Percentiles rank a stretch among this genome's conserved stretches.
These are phyloP conservation scores for Cyclargus thomasi DNA, from an alignment of 1,140 invertebrate genomes.

Conservation along the genomic window DNA sequence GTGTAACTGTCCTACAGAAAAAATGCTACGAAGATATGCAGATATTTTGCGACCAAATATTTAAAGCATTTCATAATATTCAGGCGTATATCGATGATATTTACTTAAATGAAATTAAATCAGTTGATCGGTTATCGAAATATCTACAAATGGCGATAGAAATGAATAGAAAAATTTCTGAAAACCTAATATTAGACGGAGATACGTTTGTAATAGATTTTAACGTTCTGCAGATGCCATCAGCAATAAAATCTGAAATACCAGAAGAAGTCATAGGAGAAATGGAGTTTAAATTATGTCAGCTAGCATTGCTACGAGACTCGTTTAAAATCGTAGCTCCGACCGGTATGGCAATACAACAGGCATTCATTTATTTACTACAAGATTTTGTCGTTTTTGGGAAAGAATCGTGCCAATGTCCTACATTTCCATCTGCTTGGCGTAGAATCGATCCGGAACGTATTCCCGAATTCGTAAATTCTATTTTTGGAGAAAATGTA, in stretches of 20 bases:
- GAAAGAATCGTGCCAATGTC: constrained; percentile 61
- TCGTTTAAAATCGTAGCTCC: constrained; percentile 75
- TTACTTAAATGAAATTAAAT: constrained; percentile 75
- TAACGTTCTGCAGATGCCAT: constrained; percentile 49
- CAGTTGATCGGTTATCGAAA: constrained; percentile 73
- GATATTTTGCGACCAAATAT: constrained; percentile 60
- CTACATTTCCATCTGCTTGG: constrained; percentile 74
- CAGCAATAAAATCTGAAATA: constrained; percentile 28
- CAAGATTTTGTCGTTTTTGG: constrained; percentile 75
- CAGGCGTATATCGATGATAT: constrained; percentile 68
- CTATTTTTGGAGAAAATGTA: constrained; percentile 69
- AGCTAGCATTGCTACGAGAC: constrained; percentile 68
- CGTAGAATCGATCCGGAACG: constrained; percentile 63
- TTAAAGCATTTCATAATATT: constrained; percentile 59
- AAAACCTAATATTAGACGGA: constrained; percentile 64
- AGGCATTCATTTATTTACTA: constrained; percentile 74
- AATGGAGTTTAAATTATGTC: constrained; percentile 67
- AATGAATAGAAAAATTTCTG: constrained; percentile 61
- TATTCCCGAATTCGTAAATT: constrained; percentile 61
- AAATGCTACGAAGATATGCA: constrained; percentile 63
- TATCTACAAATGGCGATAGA: constrained; percentile 77
- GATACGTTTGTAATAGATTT: constrained; percentile 67
- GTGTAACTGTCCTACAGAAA: constrained; percentile 59
- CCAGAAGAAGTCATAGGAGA: constrained; percentile 40
- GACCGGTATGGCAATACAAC: constrained; percentile 67